phyloP scores from a whole-genome alignment of 2,797 vertebrate species.

The Austrolebias charrua region DNA sequence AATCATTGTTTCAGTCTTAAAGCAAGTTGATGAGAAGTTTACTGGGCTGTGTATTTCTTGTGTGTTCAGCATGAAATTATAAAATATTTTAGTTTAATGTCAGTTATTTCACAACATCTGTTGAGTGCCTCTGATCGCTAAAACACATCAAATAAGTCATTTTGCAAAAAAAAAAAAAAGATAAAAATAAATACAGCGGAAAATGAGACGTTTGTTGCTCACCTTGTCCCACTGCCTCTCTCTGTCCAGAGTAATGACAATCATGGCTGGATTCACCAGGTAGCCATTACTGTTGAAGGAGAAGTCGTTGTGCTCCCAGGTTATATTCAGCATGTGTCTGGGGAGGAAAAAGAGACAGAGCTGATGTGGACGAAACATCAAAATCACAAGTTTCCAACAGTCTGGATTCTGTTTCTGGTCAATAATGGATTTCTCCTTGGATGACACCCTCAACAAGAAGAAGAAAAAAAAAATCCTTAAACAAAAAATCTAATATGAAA shows the following conservation, averaged over 20 bases:
- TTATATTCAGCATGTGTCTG: conserved; percentile 94
- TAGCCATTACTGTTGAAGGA: conserved; percentile 94
- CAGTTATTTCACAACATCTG: background rate
- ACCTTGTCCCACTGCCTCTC: conserved; percentile 98
- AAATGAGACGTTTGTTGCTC: conserved; percentile 15
- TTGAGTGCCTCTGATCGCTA: background rate
- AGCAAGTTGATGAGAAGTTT: conserved; percentile 25
- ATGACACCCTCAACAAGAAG: background rate
- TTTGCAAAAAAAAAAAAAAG: background rate
- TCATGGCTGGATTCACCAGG: conserved; percentile 92
- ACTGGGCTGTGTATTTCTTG: conserved; percentile 9
- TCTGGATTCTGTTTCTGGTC: background rate
- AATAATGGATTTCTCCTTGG: background rate
- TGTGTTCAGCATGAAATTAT: background rate
- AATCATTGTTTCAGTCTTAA: conserved; percentile 23
- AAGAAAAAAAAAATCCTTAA: too few relatives aligned
- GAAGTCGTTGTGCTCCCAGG: conserved; percentile 95
- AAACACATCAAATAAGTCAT: background rate
- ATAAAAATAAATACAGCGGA: background rate
- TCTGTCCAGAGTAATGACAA: conserved; percentile 91
- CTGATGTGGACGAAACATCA: background rate
- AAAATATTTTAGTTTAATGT: conserved; percentile 4
- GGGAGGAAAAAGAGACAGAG: background rate
- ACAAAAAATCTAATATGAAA: too few relatives aligned
- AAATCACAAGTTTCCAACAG: background rate